Conservation (phyloP, 1,140 invertebrate genomes). For the Holcopasites calliopsidis region DNA sequence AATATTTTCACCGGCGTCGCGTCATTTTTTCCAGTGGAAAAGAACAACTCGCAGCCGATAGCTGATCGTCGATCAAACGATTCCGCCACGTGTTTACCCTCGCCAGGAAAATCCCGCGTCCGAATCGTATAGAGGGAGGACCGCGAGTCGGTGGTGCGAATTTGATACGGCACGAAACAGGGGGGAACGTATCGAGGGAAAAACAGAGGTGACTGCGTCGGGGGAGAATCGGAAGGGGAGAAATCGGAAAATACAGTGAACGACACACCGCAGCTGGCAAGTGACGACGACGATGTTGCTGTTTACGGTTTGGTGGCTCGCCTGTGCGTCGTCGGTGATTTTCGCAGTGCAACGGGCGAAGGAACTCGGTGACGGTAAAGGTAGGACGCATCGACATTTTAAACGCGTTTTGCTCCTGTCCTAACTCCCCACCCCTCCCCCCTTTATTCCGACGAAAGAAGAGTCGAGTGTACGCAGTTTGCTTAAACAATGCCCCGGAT, state of each 20-base stretch:
- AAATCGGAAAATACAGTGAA: conserved; percentile 5
- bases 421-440: background rate
- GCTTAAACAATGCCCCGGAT: conserved; percentile 19
- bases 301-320: conserved; percentile 72
- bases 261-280: background rate
- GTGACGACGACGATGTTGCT: conserved; percentile 70
- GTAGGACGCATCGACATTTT: conserved; percentile 57
- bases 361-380: conserved; percentile 74
- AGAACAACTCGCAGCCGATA: background rate
- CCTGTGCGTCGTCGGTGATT: conserved; percentile 71
- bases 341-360: conserved; percentile 72
- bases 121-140: background rate
- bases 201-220: too few species aligned
- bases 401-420: background rate
- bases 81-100: background rate
- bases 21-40: background rate
- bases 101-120: background rate
- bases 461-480: background rate
- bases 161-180: background rate
- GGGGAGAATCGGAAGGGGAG: background rate
- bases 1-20: background rate
- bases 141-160: conserved; percentile 1
- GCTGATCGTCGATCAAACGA: conserved; percentile 15
- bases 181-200: too few species aligned
- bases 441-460: background rate